Conservation (phyloP, 2,113 vertebrate species). For the Anseranas semipalmata region DNA sequence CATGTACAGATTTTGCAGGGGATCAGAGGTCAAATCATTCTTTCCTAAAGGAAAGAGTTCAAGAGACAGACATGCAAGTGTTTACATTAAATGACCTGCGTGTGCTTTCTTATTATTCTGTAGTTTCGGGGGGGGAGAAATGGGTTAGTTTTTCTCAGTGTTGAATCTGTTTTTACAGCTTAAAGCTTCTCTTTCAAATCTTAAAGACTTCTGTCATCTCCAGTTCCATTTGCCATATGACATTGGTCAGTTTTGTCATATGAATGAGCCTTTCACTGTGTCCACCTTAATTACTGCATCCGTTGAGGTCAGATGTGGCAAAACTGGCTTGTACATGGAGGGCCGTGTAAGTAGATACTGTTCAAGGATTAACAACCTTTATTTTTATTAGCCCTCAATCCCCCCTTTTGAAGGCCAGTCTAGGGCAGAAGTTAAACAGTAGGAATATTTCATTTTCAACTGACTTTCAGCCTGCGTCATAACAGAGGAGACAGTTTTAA, state of each 20-base stretch:
- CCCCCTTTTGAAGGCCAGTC: background rate
- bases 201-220: background rate
- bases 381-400: background rate
- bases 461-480: background rate
- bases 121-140: background rate
- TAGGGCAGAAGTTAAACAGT: background rate
- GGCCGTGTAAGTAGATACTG: background rate
- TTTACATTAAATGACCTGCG: background rate
- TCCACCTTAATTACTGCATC: background rate
- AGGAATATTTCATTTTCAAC: background rate
- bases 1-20: background rate
- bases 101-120: background rate
- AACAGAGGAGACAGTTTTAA: background rate
- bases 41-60: background rate
- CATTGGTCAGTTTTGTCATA: background rate
- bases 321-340: background rate
- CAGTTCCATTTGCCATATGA: background rate
- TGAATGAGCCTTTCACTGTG: background rate
- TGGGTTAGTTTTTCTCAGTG: background rate
- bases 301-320: background rate
- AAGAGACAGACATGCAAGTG: background rate
- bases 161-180: background rate
- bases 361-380: background rate
- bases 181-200: background rate
- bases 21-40: background rate